Percentiles rank a stretch among this genome's conserved stretches.
These are phyloP conservation scores for Sus scrofa DNA, from an alignment of 2,113 vertebrate species.

Conservation along the genomic window DNA sequence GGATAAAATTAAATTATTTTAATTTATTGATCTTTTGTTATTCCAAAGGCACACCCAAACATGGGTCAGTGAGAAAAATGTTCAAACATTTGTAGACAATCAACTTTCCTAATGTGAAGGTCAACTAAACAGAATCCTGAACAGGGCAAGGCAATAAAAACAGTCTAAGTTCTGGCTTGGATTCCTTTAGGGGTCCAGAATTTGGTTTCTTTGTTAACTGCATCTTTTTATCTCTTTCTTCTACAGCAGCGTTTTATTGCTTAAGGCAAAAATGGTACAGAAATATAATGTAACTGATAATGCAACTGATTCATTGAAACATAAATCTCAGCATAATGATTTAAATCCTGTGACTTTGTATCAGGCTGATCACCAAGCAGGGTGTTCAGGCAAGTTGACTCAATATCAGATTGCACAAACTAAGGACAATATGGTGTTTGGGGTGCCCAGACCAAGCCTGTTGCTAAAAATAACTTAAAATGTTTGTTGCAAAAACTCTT, in stretches of 20 bases:
- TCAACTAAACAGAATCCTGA: not conserved
- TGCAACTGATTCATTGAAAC: not conserved
- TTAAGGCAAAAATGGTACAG: not conserved
- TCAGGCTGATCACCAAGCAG: not conserved
- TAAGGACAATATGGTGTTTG: not conserved
- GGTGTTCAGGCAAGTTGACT: not conserved
- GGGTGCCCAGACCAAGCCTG: not conserved
- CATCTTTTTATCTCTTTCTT: not conserved
- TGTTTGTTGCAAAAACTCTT: not conserved
- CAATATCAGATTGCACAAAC: not conserved
- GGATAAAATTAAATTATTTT: not conserved
- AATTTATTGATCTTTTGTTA: slow-evolving; percentile 35
- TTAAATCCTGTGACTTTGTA: not conserved
- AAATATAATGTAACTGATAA: not conserved
- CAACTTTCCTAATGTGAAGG: not conserved
- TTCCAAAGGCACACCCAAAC: slow-evolving; percentile 62
- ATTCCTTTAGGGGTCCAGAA: not conserved
- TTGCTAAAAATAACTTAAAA: not conserved
- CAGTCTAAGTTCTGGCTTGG: not conserved
- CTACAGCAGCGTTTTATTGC: not conserved
- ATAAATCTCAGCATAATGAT: not conserved
- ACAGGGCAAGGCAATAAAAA: slow-evolving; percentile 47
- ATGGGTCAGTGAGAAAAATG: slow-evolving; percentile 50
- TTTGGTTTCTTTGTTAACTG: not conserved
- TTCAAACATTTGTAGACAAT: slow-evolving; percentile 66